A percentile compares a stretch with the other conserved stretches of the same genome.
Evolutionary conservation across 2,888 invertebrate species (phyloP).

Genomic region (Drosophila paramelanica): DNA sequence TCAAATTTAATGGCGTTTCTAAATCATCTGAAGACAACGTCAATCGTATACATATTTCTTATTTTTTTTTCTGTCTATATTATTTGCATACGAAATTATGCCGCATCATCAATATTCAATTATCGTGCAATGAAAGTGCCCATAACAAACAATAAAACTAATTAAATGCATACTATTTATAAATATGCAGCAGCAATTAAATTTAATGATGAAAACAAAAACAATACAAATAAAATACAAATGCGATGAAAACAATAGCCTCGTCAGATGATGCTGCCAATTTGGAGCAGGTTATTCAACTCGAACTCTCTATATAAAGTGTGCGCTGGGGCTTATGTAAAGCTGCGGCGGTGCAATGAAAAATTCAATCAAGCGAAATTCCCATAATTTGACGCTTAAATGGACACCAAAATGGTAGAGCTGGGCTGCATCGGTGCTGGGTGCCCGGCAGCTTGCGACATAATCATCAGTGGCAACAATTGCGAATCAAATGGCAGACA

Average conservation of each 20-base stretch:
- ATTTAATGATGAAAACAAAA: slow-evolving; percentile 46
- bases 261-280: slow-evolving; percentile 36
- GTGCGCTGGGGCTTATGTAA: slow-evolving; percentile 62
- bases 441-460: slow-evolving; percentile 68
- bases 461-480: slow-evolving; percentile 74
- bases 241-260: slow-evolving; percentile 16
- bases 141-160: slow-evolving; percentile 56
- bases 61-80: neutral
- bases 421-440: slow-evolving; percentile 21
- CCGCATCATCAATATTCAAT: slow-evolving; percentile 73
- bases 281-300: slow-evolving; percentile 71
- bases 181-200: slow-evolving; percentile 52
- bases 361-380: slow-evolving; percentile 82
- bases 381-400: slow-evolving; percentile 81
- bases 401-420: slow-evolving; percentile 72
- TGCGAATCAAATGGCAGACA: slow-evolving; percentile 75
- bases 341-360: slow-evolving; percentile 48
- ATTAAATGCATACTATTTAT: slow-evolving; percentile 42
- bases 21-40: slow-evolving; percentile 14
- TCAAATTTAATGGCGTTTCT: slow-evolving; percentile 61
- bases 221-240: neutral
- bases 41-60: slow-evolving; percentile 2
- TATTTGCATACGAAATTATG: slow-evolving; percentile 55
- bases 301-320: slow-evolving; percentile 29
- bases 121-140: slow-evolving; percentile 60